Percentiles rank a stretch among this genome's conserved stretches.
Conservation (phyloP, 2,113 vertebrate genomes). For the Larimichthys polyactis region DNA sequence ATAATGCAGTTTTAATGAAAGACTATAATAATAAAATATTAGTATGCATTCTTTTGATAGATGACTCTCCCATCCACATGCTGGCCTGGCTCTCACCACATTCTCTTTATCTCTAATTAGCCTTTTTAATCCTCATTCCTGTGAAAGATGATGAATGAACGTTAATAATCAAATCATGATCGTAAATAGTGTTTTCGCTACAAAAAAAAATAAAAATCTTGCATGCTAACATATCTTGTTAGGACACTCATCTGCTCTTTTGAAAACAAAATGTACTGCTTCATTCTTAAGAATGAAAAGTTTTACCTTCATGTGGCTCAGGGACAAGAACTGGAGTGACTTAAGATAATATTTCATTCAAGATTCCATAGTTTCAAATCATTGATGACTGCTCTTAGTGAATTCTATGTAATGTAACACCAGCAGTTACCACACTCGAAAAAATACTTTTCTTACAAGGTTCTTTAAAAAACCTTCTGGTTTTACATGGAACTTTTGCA, state of each 20-base stretch:
- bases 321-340: not conserved
- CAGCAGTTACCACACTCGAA: too few relatives aligned
- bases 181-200: conserved; percentile 71
- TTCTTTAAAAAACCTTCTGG: too few relatives aligned
- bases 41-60: conserved; percentile 74
- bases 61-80: conserved; percentile 9
- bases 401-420: too few relatives aligned
- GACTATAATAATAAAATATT: conserved; percentile 2
- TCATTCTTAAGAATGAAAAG: not conserved
- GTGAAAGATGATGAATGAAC: conserved; percentile 90
- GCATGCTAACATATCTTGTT: conserved; percentile 33
- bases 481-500: too few relatives aligned
- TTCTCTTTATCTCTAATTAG: conserved; percentile 89
- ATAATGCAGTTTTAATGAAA: conserved; percentile 40
- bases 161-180: conserved; percentile 69
- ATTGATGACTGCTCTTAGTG: too few relatives aligned
- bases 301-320: not conserved
- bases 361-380: too few relatives aligned
- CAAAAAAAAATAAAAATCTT: conserved; percentile 44
- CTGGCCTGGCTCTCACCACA: not conserved
- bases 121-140: conserved; percentile 89
- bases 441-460: too few relatives aligned
- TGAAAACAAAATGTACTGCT: not conserved
- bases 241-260: conserved; percentile 3
- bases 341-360: not conserved